These are phyloP conservation scores for Lanius ludovicianus DNA, from an alignment of 2,113 vertebrate genomes.

Conservation along the genomic window DNA sequence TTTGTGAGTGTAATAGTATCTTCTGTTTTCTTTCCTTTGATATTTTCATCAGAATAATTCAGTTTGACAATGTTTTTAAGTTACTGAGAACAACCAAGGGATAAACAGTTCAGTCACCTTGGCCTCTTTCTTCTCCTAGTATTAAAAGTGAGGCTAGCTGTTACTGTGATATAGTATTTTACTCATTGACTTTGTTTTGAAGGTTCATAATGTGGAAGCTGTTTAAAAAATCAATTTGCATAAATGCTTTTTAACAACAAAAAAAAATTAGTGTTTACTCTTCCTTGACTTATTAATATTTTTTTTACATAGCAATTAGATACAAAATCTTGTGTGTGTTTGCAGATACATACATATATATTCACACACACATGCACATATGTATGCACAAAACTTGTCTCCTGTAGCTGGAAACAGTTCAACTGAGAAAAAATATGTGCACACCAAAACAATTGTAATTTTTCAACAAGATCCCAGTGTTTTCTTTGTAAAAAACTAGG, in stretches of 20 bases:
- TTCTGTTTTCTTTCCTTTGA: conserved; percentile 36
- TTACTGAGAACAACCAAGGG: conserved; percentile 34
- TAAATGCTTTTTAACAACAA: conserved; percentile 53
- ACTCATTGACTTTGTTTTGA: conserved; percentile 61
- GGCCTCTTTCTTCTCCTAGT: conserved; percentile 46
- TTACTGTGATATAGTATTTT: conserved; percentile 60
- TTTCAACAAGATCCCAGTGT: conserved; percentile 75
- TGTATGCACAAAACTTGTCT: conserved; percentile 14
- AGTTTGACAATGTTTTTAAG: conserved; percentile 51
- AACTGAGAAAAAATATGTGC: conserved; percentile 21
- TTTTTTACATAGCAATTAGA: conserved; percentile 12
- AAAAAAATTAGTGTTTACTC: conserved; percentile 4
- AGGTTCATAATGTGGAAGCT: conserved; percentile 37
- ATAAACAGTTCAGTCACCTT: conserved; percentile 62
- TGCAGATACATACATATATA: neutral
- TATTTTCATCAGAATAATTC: conserved; percentile 60
- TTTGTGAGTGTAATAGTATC: neutral
- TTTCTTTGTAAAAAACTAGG: conserved; percentile 76
- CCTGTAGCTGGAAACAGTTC: conserved; percentile 19
- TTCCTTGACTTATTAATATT: conserved; percentile 20
- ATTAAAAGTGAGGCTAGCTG: conserved; percentile 29
- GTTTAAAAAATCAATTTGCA: conserved; percentile 46
- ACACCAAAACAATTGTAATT: conserved; percentile 42
- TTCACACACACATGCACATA: neutral
- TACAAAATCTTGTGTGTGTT: neutral